These are phyloP conservation scores for Corythornis cristatus DNA, from an alignment of 2,113 vertebrate genomes.

Conservation along the genomic window DNA sequence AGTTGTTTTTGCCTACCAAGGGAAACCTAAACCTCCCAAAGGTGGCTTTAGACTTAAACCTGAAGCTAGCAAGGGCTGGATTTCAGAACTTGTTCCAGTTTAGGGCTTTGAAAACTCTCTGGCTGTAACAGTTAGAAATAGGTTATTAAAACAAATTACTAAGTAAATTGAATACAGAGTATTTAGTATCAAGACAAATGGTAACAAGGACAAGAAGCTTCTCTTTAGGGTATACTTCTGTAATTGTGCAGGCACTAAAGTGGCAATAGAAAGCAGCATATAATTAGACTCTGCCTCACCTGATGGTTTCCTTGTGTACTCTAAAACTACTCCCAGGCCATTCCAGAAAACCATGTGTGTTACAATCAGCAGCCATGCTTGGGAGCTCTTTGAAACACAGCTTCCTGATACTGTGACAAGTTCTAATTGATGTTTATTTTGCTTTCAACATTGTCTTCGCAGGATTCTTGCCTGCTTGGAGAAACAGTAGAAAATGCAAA, in stretches of 20 bases:
- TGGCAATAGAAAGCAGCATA: neutral
- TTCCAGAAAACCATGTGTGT: neutral
- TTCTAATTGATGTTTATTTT: slow-evolving; percentile 16
- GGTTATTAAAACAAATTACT: neutral
- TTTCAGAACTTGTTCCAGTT: neutral
- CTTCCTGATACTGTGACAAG: neutral
- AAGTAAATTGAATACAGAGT: neutral
- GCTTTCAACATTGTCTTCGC: slow-evolving; percentile 38
- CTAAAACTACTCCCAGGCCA: neutral
- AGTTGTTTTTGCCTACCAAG: neutral
- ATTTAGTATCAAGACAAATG: neutral
- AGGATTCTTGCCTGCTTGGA: slow-evolving; percentile 68
- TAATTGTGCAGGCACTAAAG: neutral
- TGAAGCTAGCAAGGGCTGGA: neutral
- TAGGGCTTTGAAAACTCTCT: neutral
- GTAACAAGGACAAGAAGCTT: neutral
- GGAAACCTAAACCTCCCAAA: neutral
- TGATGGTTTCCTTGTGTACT: neutral
- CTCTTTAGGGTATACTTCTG: neutral
- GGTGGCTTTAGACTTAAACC: neutral
- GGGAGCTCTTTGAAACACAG: neutral
- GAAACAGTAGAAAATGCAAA: slow-evolving; percentile 83
- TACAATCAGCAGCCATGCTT: neutral
- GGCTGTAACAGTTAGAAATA: neutral
- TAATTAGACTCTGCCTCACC: neutral